Percentiles rank a stretch among this genome's conserved stretches.
Evolutionary conservation across 2,888 invertebrate species (phyloP).

Genomic region (Mythimna impura): DNA sequence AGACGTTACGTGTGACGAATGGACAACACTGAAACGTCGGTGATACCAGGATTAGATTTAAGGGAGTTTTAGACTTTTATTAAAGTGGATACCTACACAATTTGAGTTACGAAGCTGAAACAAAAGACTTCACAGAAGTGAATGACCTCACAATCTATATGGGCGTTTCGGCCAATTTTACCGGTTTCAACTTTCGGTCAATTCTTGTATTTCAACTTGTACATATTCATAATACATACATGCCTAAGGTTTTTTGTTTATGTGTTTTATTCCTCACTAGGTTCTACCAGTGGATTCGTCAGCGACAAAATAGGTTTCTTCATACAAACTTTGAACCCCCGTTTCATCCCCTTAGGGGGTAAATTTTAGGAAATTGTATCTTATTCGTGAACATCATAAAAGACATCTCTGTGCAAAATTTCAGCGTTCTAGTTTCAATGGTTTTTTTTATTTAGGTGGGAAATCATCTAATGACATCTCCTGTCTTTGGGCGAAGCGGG

Average conservation of each 20-base stretch:
- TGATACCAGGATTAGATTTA: constrained; percentile 50
- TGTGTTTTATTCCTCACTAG: too few relatives aligned
- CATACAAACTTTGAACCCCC: too few relatives aligned
- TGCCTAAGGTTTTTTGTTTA: background rate
- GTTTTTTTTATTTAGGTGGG: too few relatives aligned
- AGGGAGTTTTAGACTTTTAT: constrained; percentile 1
- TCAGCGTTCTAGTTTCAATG: too few relatives aligned
- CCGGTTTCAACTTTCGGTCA: background rate
- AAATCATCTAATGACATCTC: too few relatives aligned
- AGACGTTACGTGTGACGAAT: constrained; percentile 86
- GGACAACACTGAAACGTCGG: constrained; percentile 70
- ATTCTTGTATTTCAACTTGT: background rate
- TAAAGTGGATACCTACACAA: background rate
- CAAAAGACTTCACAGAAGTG: background rate
- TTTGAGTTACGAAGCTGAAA: constrained; percentile 4
- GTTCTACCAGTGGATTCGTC: too few relatives aligned
- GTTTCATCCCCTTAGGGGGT: too few relatives aligned
- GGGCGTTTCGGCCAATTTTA: background rate
- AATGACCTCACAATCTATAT: background rate
- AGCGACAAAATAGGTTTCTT: too few relatives aligned
- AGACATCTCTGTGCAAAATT: too few relatives aligned
- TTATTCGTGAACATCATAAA: too few relatives aligned
- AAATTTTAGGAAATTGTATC: too few relatives aligned
- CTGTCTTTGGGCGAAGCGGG: too few relatives aligned
- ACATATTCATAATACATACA: background rate